phyloP scores from a whole-genome alignment of 1,140 invertebrate species.

The Drosophila carrolli region DNA sequence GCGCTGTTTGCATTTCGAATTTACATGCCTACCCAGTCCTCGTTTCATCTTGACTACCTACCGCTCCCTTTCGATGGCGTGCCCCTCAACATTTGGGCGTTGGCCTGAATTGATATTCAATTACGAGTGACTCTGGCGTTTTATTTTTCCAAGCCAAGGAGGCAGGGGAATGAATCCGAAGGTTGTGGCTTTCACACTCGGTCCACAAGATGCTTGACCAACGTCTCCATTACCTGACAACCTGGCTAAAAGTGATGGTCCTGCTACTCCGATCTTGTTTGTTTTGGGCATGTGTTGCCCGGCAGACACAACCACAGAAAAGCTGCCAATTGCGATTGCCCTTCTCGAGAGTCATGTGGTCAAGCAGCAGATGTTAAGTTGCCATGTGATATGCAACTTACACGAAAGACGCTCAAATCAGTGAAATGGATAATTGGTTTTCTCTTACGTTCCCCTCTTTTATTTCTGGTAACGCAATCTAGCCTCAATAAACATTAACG shows the following conservation, averaged over 20 bases:
- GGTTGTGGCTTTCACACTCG: constrained; percentile 44
- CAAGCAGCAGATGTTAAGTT: constrained; percentile 31
- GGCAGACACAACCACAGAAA: constrained; percentile 36
- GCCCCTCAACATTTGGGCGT: constrained; percentile 32
- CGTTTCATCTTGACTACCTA: constrained; percentile 4
- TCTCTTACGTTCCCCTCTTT: background rate
- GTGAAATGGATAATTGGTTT: background rate
- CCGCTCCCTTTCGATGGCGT: background rate
- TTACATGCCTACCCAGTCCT: constrained; percentile 51
- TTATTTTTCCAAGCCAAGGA: constrained; percentile 7
- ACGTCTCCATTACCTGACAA: constrained; percentile 45
- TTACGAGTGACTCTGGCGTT: constrained; percentile 40
- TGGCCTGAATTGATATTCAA: constrained; percentile 66
- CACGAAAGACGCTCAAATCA: background rate
- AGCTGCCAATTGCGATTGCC: constrained; percentile 11
- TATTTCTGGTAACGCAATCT: background rate
- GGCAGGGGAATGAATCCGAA: constrained; percentile 6
- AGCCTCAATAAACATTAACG: no score
- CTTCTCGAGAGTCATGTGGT: constrained; percentile 11
- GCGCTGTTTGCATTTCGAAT: constrained; percentile 73
- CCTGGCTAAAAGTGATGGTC: constrained; percentile 20
- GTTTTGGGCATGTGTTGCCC: constrained; percentile 24
- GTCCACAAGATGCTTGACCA: constrained; percentile 17
- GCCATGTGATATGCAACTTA: constrained; percentile 29
- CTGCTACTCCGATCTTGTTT: constrained; percentile 28